Base-by-base conservation (phyloP, 2,113 vertebrate genomes). In the Acanthisitta chloris region DNA sequence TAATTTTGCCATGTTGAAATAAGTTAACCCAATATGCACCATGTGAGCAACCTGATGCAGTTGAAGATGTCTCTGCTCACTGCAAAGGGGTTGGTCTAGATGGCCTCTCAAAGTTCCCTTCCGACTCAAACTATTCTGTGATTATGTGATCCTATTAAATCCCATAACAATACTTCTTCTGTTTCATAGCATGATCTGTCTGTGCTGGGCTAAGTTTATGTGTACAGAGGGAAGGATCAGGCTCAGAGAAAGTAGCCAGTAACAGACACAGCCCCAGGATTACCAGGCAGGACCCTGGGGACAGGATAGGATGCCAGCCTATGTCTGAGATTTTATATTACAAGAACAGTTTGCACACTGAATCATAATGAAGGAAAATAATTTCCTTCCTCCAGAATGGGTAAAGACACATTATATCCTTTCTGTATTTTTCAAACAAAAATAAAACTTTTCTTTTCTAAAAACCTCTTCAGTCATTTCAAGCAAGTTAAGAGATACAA, bases 321-420 rank as follows among this genome's bases (percentile, higher is more conserved):
- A 15, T 10, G 9, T 13, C 49, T 45, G 69, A 54, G 15, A 28
- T 19, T 8, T 10, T 79, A 23, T 1, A 1, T 8, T 40, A 66
- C 5, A 40, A 18, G 20, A 90, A 40, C 2, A 38, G 26, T 29
- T 91, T 84, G 5, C 12, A 48, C 7, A 33, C 0, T 26, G 20
- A 72, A 10, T 40, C 28, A 66, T 42, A 49, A 77, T 16, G 33
- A 80, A 48, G 7, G 6, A 43, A 90, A 96, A 18, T 4, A 24
- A 45, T 58, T 77, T 45, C 9, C 28, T 83, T 13, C 8, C 12
- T 83, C 15, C 7, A 42, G 36, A 65, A 48, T 5, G 6, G 8
- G 4, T 4, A 42, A 79, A 74, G 12, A 24, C 17, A 51, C 0
- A 0, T 57, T 42, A 15, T 54, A 72, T 74, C 29, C 25, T n/a